Conservation (phyloP, 2,797 vertebrate species). For the Monodelphis domestica region DNA sequence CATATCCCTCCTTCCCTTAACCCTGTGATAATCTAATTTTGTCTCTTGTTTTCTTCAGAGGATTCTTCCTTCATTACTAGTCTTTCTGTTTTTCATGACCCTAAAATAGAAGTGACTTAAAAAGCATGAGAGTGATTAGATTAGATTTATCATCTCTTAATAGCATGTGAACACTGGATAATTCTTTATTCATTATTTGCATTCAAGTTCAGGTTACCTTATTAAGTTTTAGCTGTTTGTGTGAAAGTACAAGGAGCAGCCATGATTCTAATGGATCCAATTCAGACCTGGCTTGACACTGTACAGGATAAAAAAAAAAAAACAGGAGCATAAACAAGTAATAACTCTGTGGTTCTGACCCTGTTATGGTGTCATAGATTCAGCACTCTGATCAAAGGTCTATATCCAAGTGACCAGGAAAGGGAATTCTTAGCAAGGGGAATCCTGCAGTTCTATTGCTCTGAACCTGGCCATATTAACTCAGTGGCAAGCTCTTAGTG, state of each 20-base stretch:
- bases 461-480: background rate
- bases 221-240: background rate
- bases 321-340: background rate
- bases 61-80: background rate
- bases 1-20: background rate
- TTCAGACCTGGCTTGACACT: background rate
- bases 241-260: background rate
- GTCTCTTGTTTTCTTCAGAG: background rate
- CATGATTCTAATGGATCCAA: background rate
- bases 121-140: too few relatives aligned
- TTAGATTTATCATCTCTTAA: background rate
- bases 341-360: background rate
- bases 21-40: background rate
- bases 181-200: background rate
- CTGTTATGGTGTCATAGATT: background rate
- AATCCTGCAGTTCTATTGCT: background rate
- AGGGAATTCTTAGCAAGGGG: background rate
- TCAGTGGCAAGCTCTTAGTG: background rate
- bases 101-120: background rate
- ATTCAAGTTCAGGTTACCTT: background rate
- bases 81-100: background rate
- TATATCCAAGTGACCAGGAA: background rate
- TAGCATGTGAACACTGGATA: background rate
- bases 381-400: background rate
- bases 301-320: background rate